These are phyloP conservation scores for Percopsis omiscomaycus DNA, from an alignment of 2,797 vertebrate genomes.

Conservation along the genomic window DNA sequence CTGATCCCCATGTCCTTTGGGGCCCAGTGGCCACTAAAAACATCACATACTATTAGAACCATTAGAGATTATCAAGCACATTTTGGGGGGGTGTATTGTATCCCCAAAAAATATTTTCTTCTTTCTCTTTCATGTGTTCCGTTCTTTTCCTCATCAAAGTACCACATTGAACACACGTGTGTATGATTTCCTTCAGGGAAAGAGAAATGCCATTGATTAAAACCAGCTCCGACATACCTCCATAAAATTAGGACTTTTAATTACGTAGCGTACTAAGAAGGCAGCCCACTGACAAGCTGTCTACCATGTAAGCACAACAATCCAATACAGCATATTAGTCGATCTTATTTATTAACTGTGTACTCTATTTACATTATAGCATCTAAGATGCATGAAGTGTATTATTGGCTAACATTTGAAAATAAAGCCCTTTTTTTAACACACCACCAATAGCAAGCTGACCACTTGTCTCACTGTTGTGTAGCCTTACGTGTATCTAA, in stretches of 20 bases:
- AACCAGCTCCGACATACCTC: slow-evolving; percentile 26
- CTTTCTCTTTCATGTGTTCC: slow-evolving; percentile 37
- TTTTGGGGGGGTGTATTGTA: slow-evolving; percentile 28
- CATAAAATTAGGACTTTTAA: slow-evolving; percentile 11
- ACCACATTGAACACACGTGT: slow-evolving; percentile 36
- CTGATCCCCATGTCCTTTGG: slow-evolving; percentile 16
- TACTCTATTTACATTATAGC: no score
- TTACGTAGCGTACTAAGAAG: background rate
- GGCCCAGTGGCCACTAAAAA: slow-evolving; percentile 44
- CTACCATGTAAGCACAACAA: background rate
- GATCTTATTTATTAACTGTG: no score
- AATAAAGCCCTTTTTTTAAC: background rate
- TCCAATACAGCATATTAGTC: background rate
- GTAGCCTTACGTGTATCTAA: background rate
- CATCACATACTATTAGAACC: slow-evolving; percentile 21
- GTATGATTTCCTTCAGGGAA: slow-evolving; percentile 27
- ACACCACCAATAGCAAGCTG: background rate
- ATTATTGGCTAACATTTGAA: no score
- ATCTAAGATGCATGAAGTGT: no score
- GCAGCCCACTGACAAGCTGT: background rate
- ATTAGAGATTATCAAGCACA: slow-evolving; percentile 37
- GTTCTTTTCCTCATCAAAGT: slow-evolving; percentile 17
- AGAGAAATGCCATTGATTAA: slow-evolving; percentile 33
- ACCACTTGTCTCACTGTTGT: background rate
- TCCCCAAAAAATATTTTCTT: slow-evolving; percentile 2